Conservation (phyloP, 2,113 vertebrate genomes). For the Poecilia latipinna region DNA sequence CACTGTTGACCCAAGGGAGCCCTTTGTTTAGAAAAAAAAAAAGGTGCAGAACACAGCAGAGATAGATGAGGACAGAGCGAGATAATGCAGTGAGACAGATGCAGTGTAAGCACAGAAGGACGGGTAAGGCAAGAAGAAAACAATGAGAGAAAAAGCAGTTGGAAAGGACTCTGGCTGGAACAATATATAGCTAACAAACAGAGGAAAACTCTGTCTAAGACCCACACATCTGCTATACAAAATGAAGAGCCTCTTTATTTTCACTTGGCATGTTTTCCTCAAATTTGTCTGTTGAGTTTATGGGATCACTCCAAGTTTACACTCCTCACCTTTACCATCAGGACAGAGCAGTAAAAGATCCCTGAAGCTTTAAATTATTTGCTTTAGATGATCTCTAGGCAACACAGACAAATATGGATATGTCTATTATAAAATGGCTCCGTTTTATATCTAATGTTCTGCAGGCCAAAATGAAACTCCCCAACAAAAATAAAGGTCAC, state of each 20-base stretch:
- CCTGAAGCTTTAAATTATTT: neutral
- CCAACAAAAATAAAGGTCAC: too few species aligned
- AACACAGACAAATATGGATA: neutral
- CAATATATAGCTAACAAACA: neutral
- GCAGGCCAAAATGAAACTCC: too few species aligned
- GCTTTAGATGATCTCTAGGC: neutral
- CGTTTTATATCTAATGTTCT: too few species aligned
- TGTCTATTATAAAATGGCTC: neutral
- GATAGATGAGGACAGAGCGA: constrained; percentile 19
- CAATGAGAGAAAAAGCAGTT: neutral
- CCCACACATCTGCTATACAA: neutral
- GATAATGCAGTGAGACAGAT: constrained; percentile 26
- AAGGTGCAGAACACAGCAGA: constrained; percentile 10
- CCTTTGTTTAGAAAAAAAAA: constrained; percentile 11
- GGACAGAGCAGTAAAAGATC: neutral
- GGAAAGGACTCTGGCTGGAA: neutral
- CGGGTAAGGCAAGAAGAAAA: constrained; percentile 1
- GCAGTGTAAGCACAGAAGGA: constrained; percentile 16
- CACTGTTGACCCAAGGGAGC: constrained; percentile 10
- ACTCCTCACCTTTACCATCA: neutral
- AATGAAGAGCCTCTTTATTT: neutral
- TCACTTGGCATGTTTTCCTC: neutral
- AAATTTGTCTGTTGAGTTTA: neutral
- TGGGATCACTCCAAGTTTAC: neutral
- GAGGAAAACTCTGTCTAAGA: neutral